Base-by-base conservation (phyloP, 2,113 vertebrate species). In the Salvelinus alpinus region DNA sequence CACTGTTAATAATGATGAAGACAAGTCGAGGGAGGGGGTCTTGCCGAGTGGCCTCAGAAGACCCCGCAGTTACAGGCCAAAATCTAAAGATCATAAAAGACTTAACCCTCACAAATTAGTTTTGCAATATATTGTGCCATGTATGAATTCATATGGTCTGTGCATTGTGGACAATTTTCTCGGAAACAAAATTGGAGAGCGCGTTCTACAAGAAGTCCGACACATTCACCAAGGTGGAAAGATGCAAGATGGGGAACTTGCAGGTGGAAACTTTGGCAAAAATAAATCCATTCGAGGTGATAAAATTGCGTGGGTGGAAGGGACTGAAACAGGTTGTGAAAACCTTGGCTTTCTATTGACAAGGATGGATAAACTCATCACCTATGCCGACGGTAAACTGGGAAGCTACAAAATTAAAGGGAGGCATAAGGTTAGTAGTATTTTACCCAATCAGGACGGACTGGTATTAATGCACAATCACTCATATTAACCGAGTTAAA, bases 131-230 rank as follows among this genome's bases (percentile, higher is more conserved):
- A 72, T 89, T 3, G 82, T 74, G 44, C 91, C 91, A 7, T 89
- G 88, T 72, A 87, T 92, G 85, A 86, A 87, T 65, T 79, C 87
- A 0, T 88, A 91, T 60, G 91, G 91, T 38, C 67, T 91, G 73
- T 91, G 91, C 73, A 84, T 88, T 11, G 83, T 90, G 27, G 89
- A 91, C 65, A 65, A 80, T 75, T 92, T 92, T 78, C 84, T 92
- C 34, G 91, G 91, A 13, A 80, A 79, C 71, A 84, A 79, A 69
- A 68, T 78, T 13, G 90, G 83, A 64, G 89, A 91, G 25, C 86
- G 82, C 31, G 81, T 91, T 69, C 72, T 88, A n/a, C 82, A 89
- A 71, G 91, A 92, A 74, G 90, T 91, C 16, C 67, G 31, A 64
- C 77, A 82, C 59, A 80, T 91, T 70, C 81, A 89, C 29, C 74